phyloP scores from a whole-genome alignment of 2,113 vertebrate species.

The Anolis carolinensis region DNA sequence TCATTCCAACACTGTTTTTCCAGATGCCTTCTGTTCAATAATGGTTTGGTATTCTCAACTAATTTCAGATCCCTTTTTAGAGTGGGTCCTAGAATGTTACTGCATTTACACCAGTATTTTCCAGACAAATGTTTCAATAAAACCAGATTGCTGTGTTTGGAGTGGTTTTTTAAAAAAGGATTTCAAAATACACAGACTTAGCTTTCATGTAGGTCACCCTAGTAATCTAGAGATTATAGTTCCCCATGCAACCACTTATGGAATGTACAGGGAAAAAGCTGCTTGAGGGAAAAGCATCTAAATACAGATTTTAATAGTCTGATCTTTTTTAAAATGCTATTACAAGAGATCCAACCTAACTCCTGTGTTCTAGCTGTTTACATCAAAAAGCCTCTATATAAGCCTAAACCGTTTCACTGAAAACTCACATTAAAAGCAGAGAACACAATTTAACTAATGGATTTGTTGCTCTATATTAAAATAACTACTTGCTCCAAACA shows the following conservation, averaged over 20 bases:
- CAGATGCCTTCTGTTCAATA: not conserved
- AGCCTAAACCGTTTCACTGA: not conserved
- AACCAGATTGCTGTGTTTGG: not conserved
- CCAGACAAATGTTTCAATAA: not conserved
- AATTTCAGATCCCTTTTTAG: fast-evolving
- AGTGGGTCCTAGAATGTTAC: fast-evolving
- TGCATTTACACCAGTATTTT: not conserved
- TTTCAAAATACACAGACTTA: not conserved
- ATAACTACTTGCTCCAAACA: not conserved
- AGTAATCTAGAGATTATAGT: slow-evolving; percentile 60
- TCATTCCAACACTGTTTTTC: not conserved
- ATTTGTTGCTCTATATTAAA: not conserved
- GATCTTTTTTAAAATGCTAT: not conserved
- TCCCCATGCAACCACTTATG: not conserved
- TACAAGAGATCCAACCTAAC: not conserved
- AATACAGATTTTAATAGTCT: not conserved
- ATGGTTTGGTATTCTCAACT: not conserved
- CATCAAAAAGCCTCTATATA: not conserved
- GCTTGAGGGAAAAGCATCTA: slow-evolving; percentile 14
- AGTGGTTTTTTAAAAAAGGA: not conserved
- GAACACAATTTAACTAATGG: not conserved
- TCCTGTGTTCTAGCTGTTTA: not conserved
- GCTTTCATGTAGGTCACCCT: not conserved
- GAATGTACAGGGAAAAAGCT: slow-evolving; percentile 18
- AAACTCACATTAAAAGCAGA: not conserved